phyloP scores from a whole-genome alignment of 2,113 vertebrate species.

The Ahaetulla prasina region DNA sequence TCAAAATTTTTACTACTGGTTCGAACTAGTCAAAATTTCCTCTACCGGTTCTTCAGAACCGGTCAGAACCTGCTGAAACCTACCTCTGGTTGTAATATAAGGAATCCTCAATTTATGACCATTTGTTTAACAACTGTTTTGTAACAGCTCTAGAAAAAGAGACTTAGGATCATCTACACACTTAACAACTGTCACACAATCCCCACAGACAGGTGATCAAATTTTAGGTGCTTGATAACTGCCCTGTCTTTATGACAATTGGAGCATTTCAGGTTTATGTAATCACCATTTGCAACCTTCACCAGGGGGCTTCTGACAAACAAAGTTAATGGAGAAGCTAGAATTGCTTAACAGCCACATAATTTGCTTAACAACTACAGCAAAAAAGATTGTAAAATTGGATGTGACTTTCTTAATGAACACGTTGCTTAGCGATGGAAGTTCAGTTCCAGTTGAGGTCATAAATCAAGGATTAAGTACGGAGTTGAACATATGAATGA shows the following conservation, averaged over 20 bases:
- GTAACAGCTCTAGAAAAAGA: not conserved
- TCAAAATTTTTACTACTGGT: no score
- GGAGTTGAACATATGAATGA: not conserved
- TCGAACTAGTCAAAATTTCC: no score
- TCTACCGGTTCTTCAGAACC: no score
- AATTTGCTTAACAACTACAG: not conserved
- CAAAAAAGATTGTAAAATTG: not conserved
- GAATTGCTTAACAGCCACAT: not conserved
- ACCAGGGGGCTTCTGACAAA: not conserved
- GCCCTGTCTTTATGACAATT: not conserved
- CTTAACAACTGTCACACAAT: not conserved
- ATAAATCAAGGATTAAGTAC: not conserved
- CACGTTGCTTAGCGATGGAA: not conserved
- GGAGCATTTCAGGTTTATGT: not conserved
- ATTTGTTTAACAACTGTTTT: not conserved
- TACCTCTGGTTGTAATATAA: not conserved
- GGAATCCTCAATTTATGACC: not conserved
- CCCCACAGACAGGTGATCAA: not conserved
- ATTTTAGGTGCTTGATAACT: not conserved
- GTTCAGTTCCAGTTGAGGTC: not conserved
- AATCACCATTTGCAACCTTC: not conserved
- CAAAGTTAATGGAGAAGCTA: not conserved
- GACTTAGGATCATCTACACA: not conserved
- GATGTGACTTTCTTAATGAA: not conserved
- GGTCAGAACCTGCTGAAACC: no score